These are phyloP conservation scores for Cheilosia vulpina DNA, from an alignment of 2,888 invertebrate species.

Conservation along the genomic window DNA sequence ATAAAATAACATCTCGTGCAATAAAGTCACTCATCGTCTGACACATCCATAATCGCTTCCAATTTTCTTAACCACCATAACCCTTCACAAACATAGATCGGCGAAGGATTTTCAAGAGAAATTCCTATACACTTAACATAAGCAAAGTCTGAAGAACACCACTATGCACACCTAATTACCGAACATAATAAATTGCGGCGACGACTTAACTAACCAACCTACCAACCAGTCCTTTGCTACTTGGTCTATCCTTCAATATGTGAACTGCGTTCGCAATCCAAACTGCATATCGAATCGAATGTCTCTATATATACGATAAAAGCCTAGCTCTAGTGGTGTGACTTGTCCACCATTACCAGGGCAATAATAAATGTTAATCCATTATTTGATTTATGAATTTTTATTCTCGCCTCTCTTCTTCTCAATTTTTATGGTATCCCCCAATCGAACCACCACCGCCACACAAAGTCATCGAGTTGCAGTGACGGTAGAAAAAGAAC, in stretches of 20 bases:
- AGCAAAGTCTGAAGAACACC: conserved; percentile 43
- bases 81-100: conserved; percentile 34
- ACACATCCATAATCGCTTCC: conserved; percentile 77
- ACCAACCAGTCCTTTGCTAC: conserved; percentile 21
- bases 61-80: conserved; percentile 76
- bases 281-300: conserved; percentile 64
- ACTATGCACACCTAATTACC: conserved; percentile 74
- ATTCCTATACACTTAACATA: conserved; percentile 27
- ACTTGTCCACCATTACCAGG: conserved; percentile 74
- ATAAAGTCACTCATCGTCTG: conserved; percentile 68
- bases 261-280: conserved; percentile 14
- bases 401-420: conserved; percentile 46
- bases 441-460: conserved; percentile 17
- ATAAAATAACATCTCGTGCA: conserved; percentile 65
- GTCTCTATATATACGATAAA: conserved; percentile 67
- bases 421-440: conserved; percentile 43
- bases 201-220: conserved; percentile 72
- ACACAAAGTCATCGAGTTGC: conserved; percentile 26
- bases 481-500: conserved; percentile 5
- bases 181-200: conserved; percentile 71
- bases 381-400: conserved; percentile 77
- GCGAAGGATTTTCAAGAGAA: conserved; percentile 6
- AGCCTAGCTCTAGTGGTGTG: conserved; percentile 70
- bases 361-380: conserved; percentile 76
- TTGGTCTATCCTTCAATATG: conserved; percentile 51